These are phyloP conservation scores for Opisthograptis luteolata DNA, from an alignment of 2,888 invertebrate genomes.

Conservation along the genomic window DNA sequence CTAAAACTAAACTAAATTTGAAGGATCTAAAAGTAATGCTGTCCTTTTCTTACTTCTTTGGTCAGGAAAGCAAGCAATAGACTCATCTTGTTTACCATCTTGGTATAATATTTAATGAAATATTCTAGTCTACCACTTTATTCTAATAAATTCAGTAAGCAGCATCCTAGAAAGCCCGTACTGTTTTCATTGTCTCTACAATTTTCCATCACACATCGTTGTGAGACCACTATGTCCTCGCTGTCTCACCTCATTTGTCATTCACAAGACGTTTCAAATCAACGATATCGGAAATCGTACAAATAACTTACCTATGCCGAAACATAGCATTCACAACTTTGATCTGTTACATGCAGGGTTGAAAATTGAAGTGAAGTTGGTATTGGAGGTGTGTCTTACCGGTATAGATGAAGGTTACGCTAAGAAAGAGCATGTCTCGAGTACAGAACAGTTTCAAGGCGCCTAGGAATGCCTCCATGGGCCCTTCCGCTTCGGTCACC, in stretches of 20 bases:
- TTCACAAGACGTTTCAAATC: slow-evolving; percentile 27
- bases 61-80: too few relatives aligned
- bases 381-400: slow-evolving; percentile 80
- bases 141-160: too few relatives aligned
- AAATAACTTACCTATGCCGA: slow-evolving; percentile 3
- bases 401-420: slow-evolving; percentile 95
- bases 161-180: too few relatives aligned
- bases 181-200: slow-evolving; percentile 2
- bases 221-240: slow-evolving; percentile 28
- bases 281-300: slow-evolving; percentile 20
- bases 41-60: too few relatives aligned
- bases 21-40: too few relatives aligned
- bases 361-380: neutral
- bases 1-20: too few relatives aligned
- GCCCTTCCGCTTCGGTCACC: slow-evolving; percentile 74
- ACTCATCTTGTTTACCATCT: too few relatives aligned
- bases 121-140: too few relatives aligned
- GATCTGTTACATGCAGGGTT: neutral
- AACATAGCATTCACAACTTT: slow-evolving; percentile 6
- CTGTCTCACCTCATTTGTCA: slow-evolving; percentile 33
- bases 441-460: slow-evolving; percentile 92
- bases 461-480: slow-evolving; percentile 88
- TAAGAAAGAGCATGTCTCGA: slow-evolving; percentile 92
- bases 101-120: too few relatives aligned
- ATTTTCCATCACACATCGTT: slow-evolving; percentile 16